Conservation (phyloP, 2,113 vertebrate species). For the Ailuropoda melanoleuca region DNA sequence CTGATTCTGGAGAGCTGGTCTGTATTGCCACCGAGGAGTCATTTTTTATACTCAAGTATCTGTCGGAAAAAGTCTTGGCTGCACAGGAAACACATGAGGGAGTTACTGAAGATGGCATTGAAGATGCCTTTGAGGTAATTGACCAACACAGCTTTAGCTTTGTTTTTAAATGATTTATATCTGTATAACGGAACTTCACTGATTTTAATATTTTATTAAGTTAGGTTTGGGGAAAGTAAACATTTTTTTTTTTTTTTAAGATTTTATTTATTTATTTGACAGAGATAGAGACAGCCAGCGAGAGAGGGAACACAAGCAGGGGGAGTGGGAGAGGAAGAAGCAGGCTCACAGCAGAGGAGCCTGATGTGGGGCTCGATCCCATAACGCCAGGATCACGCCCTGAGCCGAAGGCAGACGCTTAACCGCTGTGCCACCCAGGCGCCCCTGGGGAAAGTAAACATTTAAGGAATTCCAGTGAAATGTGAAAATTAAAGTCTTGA, state of each 20-base stretch:
- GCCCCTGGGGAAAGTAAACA: not conserved
- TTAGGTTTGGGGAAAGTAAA: not conserved
- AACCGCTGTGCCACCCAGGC: too few species aligned
- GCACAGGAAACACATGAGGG: constrained; percentile 98
- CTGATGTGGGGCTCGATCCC: too few species aligned
- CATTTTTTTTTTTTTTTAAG: too few species aligned
- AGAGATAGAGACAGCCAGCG: too few species aligned
- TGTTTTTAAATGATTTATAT: constrained; percentile 12
- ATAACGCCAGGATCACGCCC: too few species aligned
- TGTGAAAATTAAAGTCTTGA: constrained; percentile 25
- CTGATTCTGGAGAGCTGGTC: constrained; percentile 98
- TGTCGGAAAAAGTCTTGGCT: constrained; percentile 95
- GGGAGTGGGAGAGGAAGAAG: too few species aligned
- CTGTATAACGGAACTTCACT: not conserved
- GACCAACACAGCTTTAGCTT: not conserved
- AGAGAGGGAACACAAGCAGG: too few species aligned
- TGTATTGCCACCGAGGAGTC: constrained; percentile 99
- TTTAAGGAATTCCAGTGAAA: constrained; percentile 36
- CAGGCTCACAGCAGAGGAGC: too few species aligned
- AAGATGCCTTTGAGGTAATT: constrained; percentile 97
- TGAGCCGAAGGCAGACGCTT: too few species aligned
- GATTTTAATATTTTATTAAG: constrained; percentile 39
- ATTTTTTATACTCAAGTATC: constrained; percentile 97
- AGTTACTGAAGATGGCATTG: constrained; percentile 98
- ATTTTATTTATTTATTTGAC: too few species aligned